phyloP scores from a whole-genome alignment of 2,888 invertebrate species.

The Leptinotarsa haldemani region DNA sequence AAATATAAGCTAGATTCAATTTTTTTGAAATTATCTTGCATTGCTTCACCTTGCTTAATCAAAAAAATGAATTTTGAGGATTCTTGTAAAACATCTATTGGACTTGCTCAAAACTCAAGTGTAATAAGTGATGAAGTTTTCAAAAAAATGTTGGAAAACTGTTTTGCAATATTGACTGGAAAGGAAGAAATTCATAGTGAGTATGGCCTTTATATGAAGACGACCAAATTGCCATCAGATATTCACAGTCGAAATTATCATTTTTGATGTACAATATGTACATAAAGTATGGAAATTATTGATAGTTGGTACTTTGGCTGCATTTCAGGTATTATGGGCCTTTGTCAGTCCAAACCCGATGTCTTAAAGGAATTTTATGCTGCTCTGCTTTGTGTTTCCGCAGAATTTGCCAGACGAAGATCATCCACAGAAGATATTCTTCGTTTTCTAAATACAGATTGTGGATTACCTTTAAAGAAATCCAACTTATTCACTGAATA shows the following conservation, averaged over 20 bases:
- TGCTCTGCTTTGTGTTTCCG: constrained; percentile 55
- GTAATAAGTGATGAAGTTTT: constrained; percentile 51
- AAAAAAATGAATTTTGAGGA: constrained; percentile 45
- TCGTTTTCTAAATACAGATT: constrained; percentile 54
- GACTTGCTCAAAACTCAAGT: constrained; percentile 48
- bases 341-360: constrained; percentile 49
- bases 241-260: neutral
- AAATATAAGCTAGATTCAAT: too few species aligned
- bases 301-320: neutral
- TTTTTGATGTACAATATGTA: neutral
- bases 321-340: constrained; percentile 8
- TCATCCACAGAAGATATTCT: constrained; percentile 52
- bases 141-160: constrained; percentile 56
- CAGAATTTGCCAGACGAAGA: constrained; percentile 58
- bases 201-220: constrained; percentile 10
- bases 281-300: too few species aligned
- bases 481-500: constrained; percentile 52
- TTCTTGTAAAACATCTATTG: constrained; percentile 50
- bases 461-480: constrained; percentile 52
- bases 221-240: neutral
- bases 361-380: constrained; percentile 60
- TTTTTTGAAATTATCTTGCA: too few species aligned
- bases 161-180: constrained; percentile 52
- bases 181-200: constrained; percentile 55
- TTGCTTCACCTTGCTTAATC: too few species aligned